Percentiles rank a stretch among this genome's conserved stretches.
These are phyloP conservation scores for Ibidorhyncha struthersii DNA, from an alignment of 2,113 vertebrate species.

Conservation along the genomic window DNA sequence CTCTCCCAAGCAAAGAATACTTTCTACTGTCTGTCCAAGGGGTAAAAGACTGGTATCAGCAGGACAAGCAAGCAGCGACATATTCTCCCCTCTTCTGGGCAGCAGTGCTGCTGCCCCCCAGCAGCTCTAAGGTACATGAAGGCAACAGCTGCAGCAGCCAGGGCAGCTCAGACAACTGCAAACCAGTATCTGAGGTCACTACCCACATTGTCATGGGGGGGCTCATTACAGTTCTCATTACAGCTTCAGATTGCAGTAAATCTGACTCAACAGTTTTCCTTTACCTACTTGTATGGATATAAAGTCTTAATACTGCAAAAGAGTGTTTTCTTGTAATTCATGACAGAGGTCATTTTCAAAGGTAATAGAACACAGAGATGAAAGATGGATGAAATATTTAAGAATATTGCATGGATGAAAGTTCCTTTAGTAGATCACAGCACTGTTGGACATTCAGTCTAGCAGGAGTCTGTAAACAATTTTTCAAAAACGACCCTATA, in stretches of 20 bases:
- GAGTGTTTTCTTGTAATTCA: not conserved
- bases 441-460: not conserved
- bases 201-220: fast-evolving
- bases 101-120: not conserved
- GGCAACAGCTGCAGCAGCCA: not conserved
- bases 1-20: not conserved
- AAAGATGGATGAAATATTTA: not conserved
- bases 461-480: not conserved
- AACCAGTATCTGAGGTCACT: not conserved
- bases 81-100: not conserved
- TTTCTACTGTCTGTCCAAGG: not conserved
- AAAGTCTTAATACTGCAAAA: not conserved
- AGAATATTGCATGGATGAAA: not conserved
- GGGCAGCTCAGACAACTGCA: not conserved
- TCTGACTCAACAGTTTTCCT: not conserved
- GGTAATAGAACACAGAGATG: not conserved
- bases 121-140: not conserved
- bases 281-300: not conserved
- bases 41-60: not conserved
- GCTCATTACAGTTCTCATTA: not conserved
- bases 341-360: not conserved
- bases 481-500: not conserved
- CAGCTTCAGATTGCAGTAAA: not conserved
- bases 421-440: not conserved
- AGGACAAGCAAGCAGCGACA: not conserved